phyloP scores from a whole-genome alignment of 2,113 vertebrate species.

The Diadophis punctatus region DNA sequence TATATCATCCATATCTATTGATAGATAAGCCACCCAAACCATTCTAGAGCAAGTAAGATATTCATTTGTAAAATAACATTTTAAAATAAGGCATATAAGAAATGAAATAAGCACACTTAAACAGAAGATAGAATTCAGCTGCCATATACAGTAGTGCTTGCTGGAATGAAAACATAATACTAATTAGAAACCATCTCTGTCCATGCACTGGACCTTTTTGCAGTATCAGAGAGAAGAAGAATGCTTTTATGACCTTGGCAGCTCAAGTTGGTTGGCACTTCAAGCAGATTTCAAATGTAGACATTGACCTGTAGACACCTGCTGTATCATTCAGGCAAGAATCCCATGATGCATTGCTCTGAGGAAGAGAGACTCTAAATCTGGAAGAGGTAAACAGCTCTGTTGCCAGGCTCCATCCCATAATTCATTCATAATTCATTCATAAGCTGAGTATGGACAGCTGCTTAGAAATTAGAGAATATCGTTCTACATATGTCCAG shows the following conservation, averaged over 20 bases:
- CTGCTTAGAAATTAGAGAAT: background rate
- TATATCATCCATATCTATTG: background rate
- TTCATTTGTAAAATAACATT: background rate
- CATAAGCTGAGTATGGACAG: background rate
- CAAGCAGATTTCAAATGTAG: background rate
- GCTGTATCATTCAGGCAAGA: background rate
- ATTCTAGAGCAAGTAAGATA: background rate
- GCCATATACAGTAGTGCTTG: background rate
- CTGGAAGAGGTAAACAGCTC: background rate
- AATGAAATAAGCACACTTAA: background rate
- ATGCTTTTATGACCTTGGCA: background rate
- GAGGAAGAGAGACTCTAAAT: background rate
- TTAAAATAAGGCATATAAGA: background rate
- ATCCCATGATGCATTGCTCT: background rate
- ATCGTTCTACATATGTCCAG: background rate
- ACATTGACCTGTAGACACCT: too few species aligned
- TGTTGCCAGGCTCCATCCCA: background rate
- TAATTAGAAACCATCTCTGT: background rate
- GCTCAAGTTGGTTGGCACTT: background rate
- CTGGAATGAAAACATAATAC: background rate
- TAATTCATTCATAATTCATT: background rate
- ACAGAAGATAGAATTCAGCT: background rate
- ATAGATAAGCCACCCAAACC: background rate
- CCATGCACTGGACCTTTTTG: background rate
- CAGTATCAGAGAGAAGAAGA: background rate